Evolutionary conservation across 2,888 invertebrate genomes (phyloP), one percentile per base, ranked within the genome.

Genomic region (Trissolcus brochymenae): DNA sequence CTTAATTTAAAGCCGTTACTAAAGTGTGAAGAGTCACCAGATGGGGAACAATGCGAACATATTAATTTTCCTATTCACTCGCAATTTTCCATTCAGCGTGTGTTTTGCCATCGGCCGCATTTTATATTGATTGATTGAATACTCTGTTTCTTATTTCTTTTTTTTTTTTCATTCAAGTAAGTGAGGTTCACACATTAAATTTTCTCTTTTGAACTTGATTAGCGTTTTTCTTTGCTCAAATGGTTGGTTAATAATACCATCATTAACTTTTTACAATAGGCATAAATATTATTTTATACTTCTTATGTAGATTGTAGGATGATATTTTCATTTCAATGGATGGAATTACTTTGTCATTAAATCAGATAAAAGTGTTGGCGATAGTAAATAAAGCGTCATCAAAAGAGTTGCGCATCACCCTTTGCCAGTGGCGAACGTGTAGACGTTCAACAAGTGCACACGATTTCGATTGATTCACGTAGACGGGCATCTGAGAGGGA

Each of bases 371-470:
- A 72, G 59, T 60, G 59, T 25, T 54, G 64, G 57, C 53, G 64
- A 71, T 60, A 40, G 17, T 16, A 57, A 62, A 64, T 57, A 19
- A 7, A 25, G 35, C 43, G 17, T 19, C 65, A 40, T 73, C 60
- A 65, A 73, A 64, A 50, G 53, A 65, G 35, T 65, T 43, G 49
- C 35, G 49, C 29, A 49, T 53, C 53, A 49, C 40, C 60, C 59
- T 65, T 65, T 73, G 65, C 65, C 25, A 64, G 50, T 60, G 66
- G 55, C 73, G 61, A 74, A 67, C 43, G 51, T 35, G 21, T 51
- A 55, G 14, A 54, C 50, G 62, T 29, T 74, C 74, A 74, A 74
- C 74, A 74, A 74, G 74, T 74, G 73, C 41, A 74, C 59, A 56
- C 73, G 60, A 66, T 56, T 14, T 17, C 35, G 25, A 50, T 62